Evolutionary conservation across 2,113 vertebrate genomes (phyloP).

Genomic region (Ammodramus savannarum): DNA sequence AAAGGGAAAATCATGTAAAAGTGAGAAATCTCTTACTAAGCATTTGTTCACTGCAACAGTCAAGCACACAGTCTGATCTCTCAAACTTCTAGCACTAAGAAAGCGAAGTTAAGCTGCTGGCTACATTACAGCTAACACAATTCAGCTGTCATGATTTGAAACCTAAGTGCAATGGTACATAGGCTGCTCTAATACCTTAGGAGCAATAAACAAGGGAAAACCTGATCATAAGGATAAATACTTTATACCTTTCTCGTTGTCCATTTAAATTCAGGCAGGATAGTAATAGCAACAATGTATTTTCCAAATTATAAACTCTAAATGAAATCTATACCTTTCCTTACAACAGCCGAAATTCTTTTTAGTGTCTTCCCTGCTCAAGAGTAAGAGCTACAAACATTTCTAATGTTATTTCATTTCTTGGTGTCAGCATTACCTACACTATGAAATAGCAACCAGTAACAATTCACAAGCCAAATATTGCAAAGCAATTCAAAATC

Average conservation of each 20-base stretch:
- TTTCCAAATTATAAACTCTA: not conserved
- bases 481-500: slow-evolving; percentile 48
- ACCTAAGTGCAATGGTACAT: not conserved
- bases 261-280: not conserved
- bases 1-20: not conserved
- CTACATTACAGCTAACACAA: not conserved
- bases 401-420: not conserved
- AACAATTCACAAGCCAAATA: slow-evolving; percentile 31
- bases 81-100: not conserved
- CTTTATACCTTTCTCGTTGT: not conserved
- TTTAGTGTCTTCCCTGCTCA: not conserved
- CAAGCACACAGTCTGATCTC: not conserved
- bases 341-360: not conserved
- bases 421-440: not conserved
- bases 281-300: not conserved
- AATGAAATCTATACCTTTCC: not conserved
- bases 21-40: not conserved
- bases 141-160: not conserved
- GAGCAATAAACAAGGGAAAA: not conserved
- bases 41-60: not conserved
- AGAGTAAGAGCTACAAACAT: not conserved
- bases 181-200: not conserved
- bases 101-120: not conserved
- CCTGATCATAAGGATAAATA: not conserved
- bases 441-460: not conserved